These are phyloP conservation scores for Manis pentadactyla DNA, from an alignment of 2,797 vertebrate species.

Conservation along the genomic window DNA sequence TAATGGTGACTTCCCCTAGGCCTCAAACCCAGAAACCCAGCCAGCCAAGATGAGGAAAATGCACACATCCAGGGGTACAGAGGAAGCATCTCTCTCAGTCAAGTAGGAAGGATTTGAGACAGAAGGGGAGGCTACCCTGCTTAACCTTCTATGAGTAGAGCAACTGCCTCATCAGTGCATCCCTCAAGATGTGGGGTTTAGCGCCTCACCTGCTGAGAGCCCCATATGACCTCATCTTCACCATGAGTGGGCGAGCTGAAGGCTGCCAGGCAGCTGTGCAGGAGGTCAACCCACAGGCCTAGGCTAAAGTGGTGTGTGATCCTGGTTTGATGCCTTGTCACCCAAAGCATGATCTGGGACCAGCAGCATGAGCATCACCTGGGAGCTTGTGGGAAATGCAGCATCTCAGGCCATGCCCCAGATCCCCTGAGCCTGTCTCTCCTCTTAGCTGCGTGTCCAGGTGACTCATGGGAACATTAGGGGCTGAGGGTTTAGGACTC, in stretches of 20 bases:
- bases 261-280: neutral
- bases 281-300: neutral
- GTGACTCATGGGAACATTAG: neutral
- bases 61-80: neutral
- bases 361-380: neutral
- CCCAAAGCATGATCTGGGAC: neutral
- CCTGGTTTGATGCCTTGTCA: neutral
- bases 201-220: neutral
- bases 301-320: neutral
- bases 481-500: neutral
- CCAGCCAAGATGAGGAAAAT: neutral
- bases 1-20: neutral
- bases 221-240: neutral
- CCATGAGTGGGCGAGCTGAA: fast-evolving
- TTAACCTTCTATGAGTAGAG: neutral
- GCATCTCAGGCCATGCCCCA: neutral
- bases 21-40: neutral
- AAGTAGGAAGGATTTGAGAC: neutral
- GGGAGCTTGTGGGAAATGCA: neutral
- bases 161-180: neutral
- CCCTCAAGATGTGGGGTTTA: neutral
- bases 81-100: neutral
- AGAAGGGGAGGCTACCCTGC: neutral
- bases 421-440: neutral
- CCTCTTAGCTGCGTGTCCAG: neutral